A percentile compares a stretch with the other conserved stretches of the same genome.
These are phyloP conservation scores for Hoplias malabaricus DNA, from an alignment of 2,113 vertebrate species.

Conservation along the genomic window DNA sequence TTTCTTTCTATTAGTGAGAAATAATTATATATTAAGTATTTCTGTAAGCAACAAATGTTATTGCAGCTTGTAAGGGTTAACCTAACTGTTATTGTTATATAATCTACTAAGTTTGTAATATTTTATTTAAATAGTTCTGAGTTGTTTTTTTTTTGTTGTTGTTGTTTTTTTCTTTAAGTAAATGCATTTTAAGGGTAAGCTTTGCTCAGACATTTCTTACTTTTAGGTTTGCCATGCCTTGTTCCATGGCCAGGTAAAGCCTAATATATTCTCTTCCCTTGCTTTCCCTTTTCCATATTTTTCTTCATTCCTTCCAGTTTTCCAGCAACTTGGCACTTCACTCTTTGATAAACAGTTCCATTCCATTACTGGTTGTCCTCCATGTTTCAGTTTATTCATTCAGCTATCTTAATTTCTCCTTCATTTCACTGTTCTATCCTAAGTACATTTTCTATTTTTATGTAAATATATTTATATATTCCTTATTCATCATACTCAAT, in stretches of 20 bases:
- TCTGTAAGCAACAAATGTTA: no score
- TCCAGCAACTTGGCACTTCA: conserved; percentile 81
- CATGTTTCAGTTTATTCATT: neutral
- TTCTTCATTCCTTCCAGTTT: conserved; percentile 66
- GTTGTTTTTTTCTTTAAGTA: neutral
- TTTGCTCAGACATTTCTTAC: neutral
- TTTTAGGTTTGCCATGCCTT: neutral
- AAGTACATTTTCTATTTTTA: no score
- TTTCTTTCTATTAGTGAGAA: no score
- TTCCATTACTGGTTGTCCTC: conserved; percentile 57
- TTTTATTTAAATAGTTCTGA: no score
- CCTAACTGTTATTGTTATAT: no score
- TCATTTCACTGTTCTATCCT: neutral
- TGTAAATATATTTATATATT: no score
- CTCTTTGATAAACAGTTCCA: conserved; percentile 78
- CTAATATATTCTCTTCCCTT: neutral
- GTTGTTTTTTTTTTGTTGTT: neutral
- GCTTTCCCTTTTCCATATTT: conserved; percentile 9
- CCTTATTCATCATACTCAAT: no score
- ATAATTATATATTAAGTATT: no score
- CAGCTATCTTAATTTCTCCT: neutral
- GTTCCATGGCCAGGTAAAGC: neutral
- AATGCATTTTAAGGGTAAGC: neutral
- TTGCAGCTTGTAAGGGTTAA: no score
- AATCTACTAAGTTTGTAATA: no score